phyloP scores from a whole-genome alignment of 2,113 vertebrate species.

The Platichthys flesus region DNA sequence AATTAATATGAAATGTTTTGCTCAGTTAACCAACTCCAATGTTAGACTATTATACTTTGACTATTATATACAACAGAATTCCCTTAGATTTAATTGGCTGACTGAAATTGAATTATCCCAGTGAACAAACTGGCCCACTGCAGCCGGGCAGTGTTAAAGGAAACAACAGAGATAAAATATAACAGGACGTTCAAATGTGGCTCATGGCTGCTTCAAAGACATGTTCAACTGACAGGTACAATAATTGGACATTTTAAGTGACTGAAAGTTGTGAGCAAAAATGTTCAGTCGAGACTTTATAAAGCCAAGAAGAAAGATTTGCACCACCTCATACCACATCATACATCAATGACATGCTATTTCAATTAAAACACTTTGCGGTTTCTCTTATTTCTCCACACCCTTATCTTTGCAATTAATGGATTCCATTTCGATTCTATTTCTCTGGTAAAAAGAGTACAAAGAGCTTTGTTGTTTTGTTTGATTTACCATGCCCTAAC shows the following conservation, averaged over 20 bases:
- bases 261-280: background rate
- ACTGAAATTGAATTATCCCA: too few species aligned
- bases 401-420: constrained; percentile 1
- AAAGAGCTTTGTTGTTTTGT: background rate
- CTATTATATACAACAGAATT: too few species aligned
- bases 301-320: background rate
- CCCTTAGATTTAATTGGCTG: too few species aligned
- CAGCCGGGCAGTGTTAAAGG: too few species aligned
- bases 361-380: background rate
- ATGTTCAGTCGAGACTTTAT: background rate
- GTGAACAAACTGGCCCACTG: too few species aligned
- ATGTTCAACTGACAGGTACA: background rate
- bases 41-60: too few species aligned
- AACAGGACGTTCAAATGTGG: background rate
- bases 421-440: background rate
- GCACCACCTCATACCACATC: background rate
- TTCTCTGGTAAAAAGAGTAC: background rate
- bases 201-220: background rate
- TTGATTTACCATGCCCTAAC: constrained; percentile 9
- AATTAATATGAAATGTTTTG: too few species aligned
- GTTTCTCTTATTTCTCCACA: background rate
- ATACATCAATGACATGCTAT: background rate
- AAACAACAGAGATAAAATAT: background rate
- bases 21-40: too few species aligned
- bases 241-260: background rate